Conservation (phyloP, 1,140 invertebrate genomes). For the Thaumatotibia leucotreta region DNA sequence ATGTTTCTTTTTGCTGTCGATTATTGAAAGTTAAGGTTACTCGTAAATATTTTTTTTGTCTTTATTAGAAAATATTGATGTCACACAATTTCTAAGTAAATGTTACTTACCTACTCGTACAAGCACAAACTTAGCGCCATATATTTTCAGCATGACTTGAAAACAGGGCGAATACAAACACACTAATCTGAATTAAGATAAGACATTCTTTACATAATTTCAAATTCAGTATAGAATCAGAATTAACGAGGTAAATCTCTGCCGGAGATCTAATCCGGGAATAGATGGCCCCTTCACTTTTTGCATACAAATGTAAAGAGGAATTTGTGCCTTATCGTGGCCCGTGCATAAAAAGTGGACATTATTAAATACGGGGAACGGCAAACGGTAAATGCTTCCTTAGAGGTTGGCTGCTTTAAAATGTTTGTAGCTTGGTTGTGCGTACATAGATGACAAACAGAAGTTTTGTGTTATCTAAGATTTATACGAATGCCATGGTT, state of each 20-base stretch:
- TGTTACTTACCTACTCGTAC: too few relatives aligned
- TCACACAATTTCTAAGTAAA: too few relatives aligned
- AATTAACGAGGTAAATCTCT: conserved; percentile 12
- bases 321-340: background rate
- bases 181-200: background rate
- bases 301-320: conserved; percentile 6
- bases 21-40: too few relatives aligned
- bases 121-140: background rate
- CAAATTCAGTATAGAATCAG: conserved; percentile 8
- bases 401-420: background rate
- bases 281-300: conserved; percentile 11
- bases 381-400: background rate
- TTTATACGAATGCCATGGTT: too few relatives aligned
- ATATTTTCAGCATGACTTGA: background rate
- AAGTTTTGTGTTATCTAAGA: too few relatives aligned
- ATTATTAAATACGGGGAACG: background rate
- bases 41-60: too few relatives aligned
- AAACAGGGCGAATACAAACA: background rate
- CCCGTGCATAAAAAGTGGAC: background rate
- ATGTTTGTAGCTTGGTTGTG: background rate
- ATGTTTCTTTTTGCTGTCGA: too few relatives aligned
- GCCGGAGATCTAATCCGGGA: conserved; percentile 9
- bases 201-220: background rate
- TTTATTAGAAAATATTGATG: too few relatives aligned
- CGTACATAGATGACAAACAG: background rate